Evolutionary conservation across 2,888 invertebrate genomes (phyloP), one percentile per base, ranked within the genome.

Genomic region (Mystacides longicornis): DNA sequence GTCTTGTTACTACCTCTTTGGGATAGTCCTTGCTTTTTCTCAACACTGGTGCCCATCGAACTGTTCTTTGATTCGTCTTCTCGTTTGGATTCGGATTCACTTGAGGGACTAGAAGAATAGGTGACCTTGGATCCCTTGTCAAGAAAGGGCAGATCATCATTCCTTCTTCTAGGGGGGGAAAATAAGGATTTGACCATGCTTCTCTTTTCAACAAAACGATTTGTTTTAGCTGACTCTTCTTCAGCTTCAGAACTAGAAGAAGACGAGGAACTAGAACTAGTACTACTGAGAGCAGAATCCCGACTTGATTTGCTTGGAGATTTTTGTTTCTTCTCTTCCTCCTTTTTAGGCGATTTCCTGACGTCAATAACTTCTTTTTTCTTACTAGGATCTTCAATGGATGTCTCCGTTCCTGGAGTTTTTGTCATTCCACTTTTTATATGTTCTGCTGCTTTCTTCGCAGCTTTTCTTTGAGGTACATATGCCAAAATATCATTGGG

Each of bases 401-500:
- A 76, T 49, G 64, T 67, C 61, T 73, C 77, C 1, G 67, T 63
- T 45, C 67, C 64, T 23, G 79, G 78, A 64, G 79, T 59, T 61
- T 77, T 77, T 50, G 65, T 80, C 63, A 86, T 75, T 5, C 87
- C 88, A 68, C 88, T 89, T 68, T 92, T 90, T 53, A 93, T 88
- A 66, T 91, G 90, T 64, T 92, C 92, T 1, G 92, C 91, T 0
- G 93, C 93, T 69, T 93, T 93, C 68, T 92, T 92, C 11, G 93
- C 93, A 1, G 93, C 93, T 71, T 92, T 90, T 58, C 93, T 75
- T 68, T 93, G 93, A 1, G 93, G 93, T 20, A 93, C 93, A 68
- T 91, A 90, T 0, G 89, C 85, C 43, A 90, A 80, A 48, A 86
- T 79, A 65, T 85, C 81, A 62, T 72, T 72, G 60, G 75, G 68